Evolutionary conservation across 2,888 invertebrate species (phyloP).

Genomic region (Scaptodrosophila latifasciaeformis): DNA sequence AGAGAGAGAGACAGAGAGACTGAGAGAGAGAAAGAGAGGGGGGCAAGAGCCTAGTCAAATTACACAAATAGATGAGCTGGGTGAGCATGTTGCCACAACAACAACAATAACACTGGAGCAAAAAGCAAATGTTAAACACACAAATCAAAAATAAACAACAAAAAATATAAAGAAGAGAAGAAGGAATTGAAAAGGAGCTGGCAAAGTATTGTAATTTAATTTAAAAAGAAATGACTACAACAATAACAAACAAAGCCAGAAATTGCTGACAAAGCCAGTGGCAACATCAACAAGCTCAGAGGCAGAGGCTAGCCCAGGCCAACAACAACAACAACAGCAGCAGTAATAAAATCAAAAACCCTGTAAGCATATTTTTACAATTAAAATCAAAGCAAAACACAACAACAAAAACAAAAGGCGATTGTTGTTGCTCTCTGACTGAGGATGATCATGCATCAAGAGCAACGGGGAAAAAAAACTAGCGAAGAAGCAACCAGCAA

Average conservation of each 20-base stretch:
- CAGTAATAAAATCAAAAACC: too few relatives aligned
- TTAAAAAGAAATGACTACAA: slow-evolving; percentile 7
- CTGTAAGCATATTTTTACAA: slow-evolving; percentile 39
- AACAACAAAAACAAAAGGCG: slow-evolving; percentile 16
- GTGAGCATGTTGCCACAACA: not conserved
- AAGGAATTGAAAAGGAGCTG: not conserved
- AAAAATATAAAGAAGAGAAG: slow-evolving; percentile 3
- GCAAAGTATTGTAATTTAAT: not conserved
- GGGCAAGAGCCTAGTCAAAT: too few relatives aligned
- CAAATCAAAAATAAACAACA: slow-evolving; percentile 53
- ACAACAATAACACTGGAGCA: not conserved
- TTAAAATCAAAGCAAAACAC: slow-evolving; percentile 33
- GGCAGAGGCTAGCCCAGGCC: too few relatives aligned
- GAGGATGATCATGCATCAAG: slow-evolving; percentile 21
- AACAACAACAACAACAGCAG: not conserved
- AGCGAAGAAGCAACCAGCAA: slow-evolving; percentile 6
- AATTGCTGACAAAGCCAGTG: slow-evolving; percentile 51
- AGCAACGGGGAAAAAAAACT: not conserved
- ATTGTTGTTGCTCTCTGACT: slow-evolving; percentile 18
- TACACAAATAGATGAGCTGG: slow-evolving; percentile 21
- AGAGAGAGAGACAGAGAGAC: slow-evolving; percentile 38
- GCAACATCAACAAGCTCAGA: slow-evolving; percentile 25
- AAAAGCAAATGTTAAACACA: slow-evolving; percentile 50
- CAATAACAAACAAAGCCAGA: slow-evolving; percentile 30
- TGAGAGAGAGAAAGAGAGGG: slow-evolving; percentile 7